A percentile compares a stretch with the other conserved stretches of the same genome.
These are phyloP conservation scores for Chaitophorus viminalis DNA, from an alignment of 2,888 invertebrate genomes.

Conservation along the genomic window DNA sequence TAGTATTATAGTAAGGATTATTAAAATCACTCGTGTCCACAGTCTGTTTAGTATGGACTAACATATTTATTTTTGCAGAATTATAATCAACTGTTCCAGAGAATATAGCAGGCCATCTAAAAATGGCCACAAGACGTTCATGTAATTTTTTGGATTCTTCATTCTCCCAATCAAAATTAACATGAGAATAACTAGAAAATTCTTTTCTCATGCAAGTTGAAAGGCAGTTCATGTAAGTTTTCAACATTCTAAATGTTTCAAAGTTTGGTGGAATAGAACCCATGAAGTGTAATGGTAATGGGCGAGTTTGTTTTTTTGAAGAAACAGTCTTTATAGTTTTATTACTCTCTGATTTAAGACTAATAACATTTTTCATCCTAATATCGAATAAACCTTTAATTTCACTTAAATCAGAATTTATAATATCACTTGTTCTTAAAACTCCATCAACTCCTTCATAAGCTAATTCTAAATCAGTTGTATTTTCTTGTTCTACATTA, in stretches of 20 bases:
- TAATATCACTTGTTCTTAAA: conserved; percentile 53
- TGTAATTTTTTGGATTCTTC: conserved; percentile 50
- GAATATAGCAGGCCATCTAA: conserved; percentile 54
- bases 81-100: conserved; percentile 34
- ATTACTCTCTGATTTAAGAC: background rate
- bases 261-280: conserved; percentile 55
- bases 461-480: background rate
- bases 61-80: conserved; percentile 28
- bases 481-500: background rate
- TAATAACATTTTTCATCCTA: conserved; percentile 26
- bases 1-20: background rate
- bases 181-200: background rate
- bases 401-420: conserved; percentile 52
- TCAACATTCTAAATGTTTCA: conserved; percentile 54
- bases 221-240: conserved; percentile 6
- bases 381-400: conserved; percentile 44
- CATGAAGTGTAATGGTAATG: conserved; percentile 26
- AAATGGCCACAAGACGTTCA: conserved; percentile 50
- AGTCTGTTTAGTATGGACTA: background rate
- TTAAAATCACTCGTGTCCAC: background rate
- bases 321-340: background rate
- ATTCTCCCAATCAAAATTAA: conserved; percentile 44
- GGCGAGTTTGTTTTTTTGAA: background rate
- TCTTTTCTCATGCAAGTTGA: background rate
- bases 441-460: conserved; percentile 31